A percentile compares a stretch with the other conserved stretches of the same genome.
Evolutionary conservation across 2,113 vertebrate genomes (phyloP).

Genomic region (Monopterus albus): DNA sequence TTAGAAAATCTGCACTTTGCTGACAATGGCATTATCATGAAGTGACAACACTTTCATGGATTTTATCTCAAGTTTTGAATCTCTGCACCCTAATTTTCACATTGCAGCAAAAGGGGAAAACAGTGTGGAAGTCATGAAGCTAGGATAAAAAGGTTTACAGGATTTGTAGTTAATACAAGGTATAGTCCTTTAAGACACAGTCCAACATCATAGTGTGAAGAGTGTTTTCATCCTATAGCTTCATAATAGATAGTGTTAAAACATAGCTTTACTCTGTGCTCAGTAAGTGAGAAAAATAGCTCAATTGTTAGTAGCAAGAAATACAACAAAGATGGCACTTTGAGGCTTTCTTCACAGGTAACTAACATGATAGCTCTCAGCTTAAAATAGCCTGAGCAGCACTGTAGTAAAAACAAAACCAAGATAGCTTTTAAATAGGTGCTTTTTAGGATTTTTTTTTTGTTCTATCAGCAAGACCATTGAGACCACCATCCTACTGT

Average conservation of each 20-base stretch:
- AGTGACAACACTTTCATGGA: not conserved
- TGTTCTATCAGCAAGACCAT: slow-evolving; percentile 13
- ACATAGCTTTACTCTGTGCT: slow-evolving; percentile 12
- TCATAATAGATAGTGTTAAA: too few relatives aligned
- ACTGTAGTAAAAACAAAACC: slow-evolving; percentile 35
- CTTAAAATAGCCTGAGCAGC: slow-evolving; percentile 44
- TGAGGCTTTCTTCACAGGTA: slow-evolving; percentile 24
- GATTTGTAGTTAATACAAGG: too few relatives aligned
- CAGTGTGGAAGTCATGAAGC: not conserved
- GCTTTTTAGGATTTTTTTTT: slow-evolving; percentile 23
- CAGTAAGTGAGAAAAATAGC: slow-evolving; percentile 2
- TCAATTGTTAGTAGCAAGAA: slow-evolving; percentile 34
- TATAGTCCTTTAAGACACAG: not conserved
- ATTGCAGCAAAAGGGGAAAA: not conserved
- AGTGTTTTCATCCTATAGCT: too few relatives aligned
- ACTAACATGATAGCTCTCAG: slow-evolving; percentile 10
- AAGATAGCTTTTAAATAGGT: slow-evolving; percentile 38
- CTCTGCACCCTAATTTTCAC: not conserved
- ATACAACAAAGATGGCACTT: slow-evolving; percentile 26
- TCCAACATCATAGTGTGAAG: too few relatives aligned
- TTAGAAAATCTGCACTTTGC: not conserved
- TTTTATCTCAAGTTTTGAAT: not conserved
- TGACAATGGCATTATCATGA: not conserved
- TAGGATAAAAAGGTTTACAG: too few relatives aligned
- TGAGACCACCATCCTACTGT: not conserved